These are phyloP conservation scores for Saturnia pavonia DNA, from an alignment of 2,888 invertebrate genomes.

Conservation along the genomic window DNA sequence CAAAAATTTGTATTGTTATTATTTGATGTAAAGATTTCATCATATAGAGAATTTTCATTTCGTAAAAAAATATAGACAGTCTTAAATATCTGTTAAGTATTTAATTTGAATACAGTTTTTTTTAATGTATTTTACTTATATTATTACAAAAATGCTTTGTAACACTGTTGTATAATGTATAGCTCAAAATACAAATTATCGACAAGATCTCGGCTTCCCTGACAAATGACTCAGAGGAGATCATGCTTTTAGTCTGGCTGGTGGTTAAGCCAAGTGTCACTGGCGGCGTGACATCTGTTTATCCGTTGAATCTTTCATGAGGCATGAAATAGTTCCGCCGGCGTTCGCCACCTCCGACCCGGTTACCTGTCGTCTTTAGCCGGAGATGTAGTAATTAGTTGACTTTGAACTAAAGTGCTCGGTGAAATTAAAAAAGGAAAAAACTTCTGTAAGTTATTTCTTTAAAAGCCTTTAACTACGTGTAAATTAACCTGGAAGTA, in stretches of 20 bases:
- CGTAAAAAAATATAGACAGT: no score
- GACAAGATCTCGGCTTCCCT: not conserved
- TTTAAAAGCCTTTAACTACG: not conserved
- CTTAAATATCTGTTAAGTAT: no score
- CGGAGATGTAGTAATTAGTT: slow-evolving; percentile 1
- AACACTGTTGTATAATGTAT: not conserved
- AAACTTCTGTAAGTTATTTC: not conserved
- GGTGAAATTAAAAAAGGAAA: not conserved
- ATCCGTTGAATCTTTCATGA: slow-evolving; percentile 46
- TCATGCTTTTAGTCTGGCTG: slow-evolving; percentile 19
- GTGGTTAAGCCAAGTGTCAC: slow-evolving; percentile 24
- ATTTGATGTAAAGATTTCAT: no score
- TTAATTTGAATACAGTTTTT: no score
- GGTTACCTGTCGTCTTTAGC: slow-evolving; percentile 1
- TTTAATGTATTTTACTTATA: no score
- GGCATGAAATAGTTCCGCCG: slow-evolving; percentile 26
- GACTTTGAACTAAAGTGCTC: not conserved
- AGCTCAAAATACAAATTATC: not conserved
- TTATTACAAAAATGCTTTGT: not conserved
- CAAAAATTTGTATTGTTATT: no score
- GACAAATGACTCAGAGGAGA: slow-evolving; percentile 12
- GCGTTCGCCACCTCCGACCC: slow-evolving; percentile 22
- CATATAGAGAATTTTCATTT: not conserved
- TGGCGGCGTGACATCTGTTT: slow-evolving; percentile 34
- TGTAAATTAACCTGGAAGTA: not conserved